Evolutionary conservation across 2,888 invertebrate genomes (phyloP).

Genomic region (Elmis aenea): DNA sequence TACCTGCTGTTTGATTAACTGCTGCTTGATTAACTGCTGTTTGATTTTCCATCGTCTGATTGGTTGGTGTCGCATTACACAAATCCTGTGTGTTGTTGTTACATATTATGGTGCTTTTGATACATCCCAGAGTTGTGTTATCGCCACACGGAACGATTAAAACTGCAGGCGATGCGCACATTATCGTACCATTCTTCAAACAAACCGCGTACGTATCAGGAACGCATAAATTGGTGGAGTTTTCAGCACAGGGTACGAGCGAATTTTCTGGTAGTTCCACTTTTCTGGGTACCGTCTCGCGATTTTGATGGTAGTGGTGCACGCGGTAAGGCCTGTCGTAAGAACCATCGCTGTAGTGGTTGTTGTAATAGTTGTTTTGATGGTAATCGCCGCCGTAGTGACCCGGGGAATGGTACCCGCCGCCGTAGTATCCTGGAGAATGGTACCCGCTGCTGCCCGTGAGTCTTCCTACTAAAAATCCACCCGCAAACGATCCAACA

Average conservation of each 20-base stretch:
- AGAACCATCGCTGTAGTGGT: conserved; percentile 1
- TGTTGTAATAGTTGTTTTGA: not conserved
- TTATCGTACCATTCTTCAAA: conserved; percentile 34
- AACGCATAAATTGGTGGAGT: conserved; percentile 6
- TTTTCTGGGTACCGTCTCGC: conserved; percentile 26
- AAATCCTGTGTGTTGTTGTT: too few relatives aligned
- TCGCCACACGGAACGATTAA: conserved; percentile 32
- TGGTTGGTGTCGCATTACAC: too few relatives aligned
- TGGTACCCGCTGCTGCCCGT: not conserved
- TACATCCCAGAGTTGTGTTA: conserved; percentile 4
- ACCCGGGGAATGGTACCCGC: too few relatives aligned
- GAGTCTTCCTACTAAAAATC: conserved; percentile 12
- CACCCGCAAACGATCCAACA: conserved; percentile 8
- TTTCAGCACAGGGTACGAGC: conserved; percentile 1
- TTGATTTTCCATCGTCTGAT: too few relatives aligned
- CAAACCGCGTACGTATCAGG: conserved; percentile 13
- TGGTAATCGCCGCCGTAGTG: too few relatives aligned
- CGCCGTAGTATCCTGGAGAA: too few relatives aligned
- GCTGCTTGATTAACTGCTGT: too few relatives aligned
- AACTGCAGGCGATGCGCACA: conserved; percentile 35
- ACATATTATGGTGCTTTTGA: too few relatives aligned
- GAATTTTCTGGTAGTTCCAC: conserved; percentile 5
- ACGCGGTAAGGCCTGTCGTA: conserved; percentile 36
- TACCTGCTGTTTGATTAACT: too few relatives aligned
- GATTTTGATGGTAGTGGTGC: conserved; percentile 38